Evolutionary conservation across 2,888 invertebrate species (phyloP), one percentile per base, ranked within the genome.

Genomic region (Harpalus rubripes): DNA sequence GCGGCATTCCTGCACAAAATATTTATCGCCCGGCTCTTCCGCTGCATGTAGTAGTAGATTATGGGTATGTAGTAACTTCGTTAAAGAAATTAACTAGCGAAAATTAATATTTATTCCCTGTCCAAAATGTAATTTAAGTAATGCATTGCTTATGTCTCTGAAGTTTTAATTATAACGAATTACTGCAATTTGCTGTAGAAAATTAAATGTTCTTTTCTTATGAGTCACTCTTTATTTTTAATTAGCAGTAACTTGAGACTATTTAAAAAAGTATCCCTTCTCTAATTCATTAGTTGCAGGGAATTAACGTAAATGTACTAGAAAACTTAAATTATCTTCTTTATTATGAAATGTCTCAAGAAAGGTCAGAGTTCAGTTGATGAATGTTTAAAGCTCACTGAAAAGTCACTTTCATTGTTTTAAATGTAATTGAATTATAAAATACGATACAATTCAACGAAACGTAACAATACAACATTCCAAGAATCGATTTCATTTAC

Each of bases 81-180:
- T 81, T 68, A 68, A 56, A 44, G 74, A 83, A 83, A 83, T 83
- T 83, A 83, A 76, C 32, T 83, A 74, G 61, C 59, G 18, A 52
- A 83, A 83, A 83, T 83, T 74, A 76, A 83, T 83, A 83, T 83
- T 83, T 83, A 83, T 83, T 83, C 44, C 18, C 76, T 61, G 83
- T 83, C 83, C 72, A 83, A 83, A 83, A 59, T 76, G 83, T 83
- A 83, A 83, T 83, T 76, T 83, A 83, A 83, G 83, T 83, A 83
- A 83, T 76, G 74, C 83, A 83, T 83, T 76, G 83, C 83, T 76
- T 41, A 72, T 74, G 72, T 74, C 74, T 26, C 83, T 74, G 76
- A 83, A 83, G 83, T 83, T 83, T 83, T 83, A 83, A 83, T 83
- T 83, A 83, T 83, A 83, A 83, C 83, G 26, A 83, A 83, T 83